Base-by-base conservation (phyloP, 2,888 invertebrate species). In the Cheilosia variabilis region DNA sequence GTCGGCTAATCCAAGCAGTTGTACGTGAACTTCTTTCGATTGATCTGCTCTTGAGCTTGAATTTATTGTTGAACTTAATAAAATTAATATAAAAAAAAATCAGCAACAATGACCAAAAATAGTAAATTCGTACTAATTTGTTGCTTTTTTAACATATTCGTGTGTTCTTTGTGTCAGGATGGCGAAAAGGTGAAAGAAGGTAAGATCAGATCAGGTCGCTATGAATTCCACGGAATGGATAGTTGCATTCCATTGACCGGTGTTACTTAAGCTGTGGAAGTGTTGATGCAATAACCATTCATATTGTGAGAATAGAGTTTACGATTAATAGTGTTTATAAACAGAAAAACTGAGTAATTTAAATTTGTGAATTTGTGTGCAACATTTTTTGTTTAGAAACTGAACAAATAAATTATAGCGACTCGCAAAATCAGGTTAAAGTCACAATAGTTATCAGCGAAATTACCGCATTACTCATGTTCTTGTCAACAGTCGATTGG, bases 1-100 rank as follows among this genome's bases (percentile, higher is more conserved):
- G 66, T 77, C 68, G 81, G 50, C 43, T 68, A 53, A 81, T 68
- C 58, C 76, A 72, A 76, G 43, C 86, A 86, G 86, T 86, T 72
- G 71, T 37, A 72, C 76, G 81, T 77, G 76, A 72, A 81, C 86
- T 45, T 66, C 80, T 41, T 72, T 72, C 68, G 53, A 72, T 72
- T 68, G 34, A 62, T 57, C 45, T 76, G 58, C 80, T 66, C 65
- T 65, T 66, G 22, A 66, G 71, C 34, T 80, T 15, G 31, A 69
- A 27, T 76, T 50, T 45, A 24, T 22, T 65, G 72, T 65, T 43
- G 1, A 43, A 24, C 13, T 15, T 17, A 15, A 9, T 15, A 63
- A 73, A 58, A 19, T 27, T 7, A 1, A 43, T 27, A 27, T 27
- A n/a, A 73, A 15, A 9, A 9, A 79, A 57, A 43, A 24, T n/a